These are phyloP conservation scores for Strigamia maritima DNA, from an alignment of 2,888 invertebrate genomes.

Conservation along the genomic window DNA sequence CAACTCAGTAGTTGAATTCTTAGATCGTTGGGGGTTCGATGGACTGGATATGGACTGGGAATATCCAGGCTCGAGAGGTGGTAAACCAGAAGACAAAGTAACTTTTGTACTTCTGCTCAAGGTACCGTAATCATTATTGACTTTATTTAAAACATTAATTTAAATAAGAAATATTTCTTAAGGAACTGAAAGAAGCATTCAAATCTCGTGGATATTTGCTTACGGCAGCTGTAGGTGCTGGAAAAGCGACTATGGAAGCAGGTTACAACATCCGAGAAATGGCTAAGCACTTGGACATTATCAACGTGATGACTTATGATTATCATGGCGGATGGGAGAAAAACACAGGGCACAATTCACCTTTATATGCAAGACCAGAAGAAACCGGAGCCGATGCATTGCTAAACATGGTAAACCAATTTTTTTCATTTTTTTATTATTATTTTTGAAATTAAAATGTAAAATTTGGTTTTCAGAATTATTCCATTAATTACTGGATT, in stretches of 20 bases:
- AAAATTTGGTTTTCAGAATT: slow-evolving; percentile 49
- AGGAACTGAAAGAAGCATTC: slow-evolving; percentile 60
- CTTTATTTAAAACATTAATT: neutral
- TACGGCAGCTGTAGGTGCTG: slow-evolving; percentile 62
- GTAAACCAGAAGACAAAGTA: slow-evolving; percentile 47
- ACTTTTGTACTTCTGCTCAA: slow-evolving; percentile 59
- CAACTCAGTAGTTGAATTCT: slow-evolving; percentile 58
- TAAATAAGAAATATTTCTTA: neutral
- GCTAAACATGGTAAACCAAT: slow-evolving; percentile 46
- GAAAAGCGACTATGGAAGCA: slow-evolving; percentile 51
- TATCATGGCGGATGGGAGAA: slow-evolving; percentile 49
- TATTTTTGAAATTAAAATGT: neutral
- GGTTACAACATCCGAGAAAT: slow-evolving; percentile 63
- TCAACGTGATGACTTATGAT: slow-evolving; percentile 51
- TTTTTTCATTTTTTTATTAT: neutral
- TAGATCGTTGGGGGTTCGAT: slow-evolving; percentile 62
- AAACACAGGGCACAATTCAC: slow-evolving; percentile 48
- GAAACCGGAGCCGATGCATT: slow-evolving; percentile 45
- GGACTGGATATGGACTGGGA: slow-evolving; percentile 49
- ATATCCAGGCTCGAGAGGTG: slow-evolving; percentile 49
- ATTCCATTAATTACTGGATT: slow-evolving; percentile 58
- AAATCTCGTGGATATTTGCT: slow-evolving; percentile 57
- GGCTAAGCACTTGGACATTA: slow-evolving; percentile 54
- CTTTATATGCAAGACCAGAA: slow-evolving; percentile 46
- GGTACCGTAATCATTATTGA: slow-evolving; percentile 33